A percentile compares a stretch with the other conserved stretches of the same genome.
Conservation (phyloP, 2,888 invertebrate species). For the Agrochola litura region DNA sequence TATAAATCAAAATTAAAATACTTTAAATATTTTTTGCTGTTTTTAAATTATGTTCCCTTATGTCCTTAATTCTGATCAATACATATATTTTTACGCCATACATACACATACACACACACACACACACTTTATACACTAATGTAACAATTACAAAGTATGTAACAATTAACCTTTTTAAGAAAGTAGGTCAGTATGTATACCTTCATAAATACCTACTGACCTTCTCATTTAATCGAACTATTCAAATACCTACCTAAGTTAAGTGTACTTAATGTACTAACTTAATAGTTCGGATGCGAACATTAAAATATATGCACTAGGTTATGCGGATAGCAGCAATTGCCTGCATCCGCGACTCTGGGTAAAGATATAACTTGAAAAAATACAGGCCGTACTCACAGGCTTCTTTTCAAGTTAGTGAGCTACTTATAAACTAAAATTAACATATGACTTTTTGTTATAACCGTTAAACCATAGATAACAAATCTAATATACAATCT, state of each 20-base stretch:
- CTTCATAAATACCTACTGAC: background rate
- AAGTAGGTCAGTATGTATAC: background rate
- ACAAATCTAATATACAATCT: too few relatives aligned
- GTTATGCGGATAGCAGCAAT: background rate
- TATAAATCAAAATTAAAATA: constrained; percentile 42
- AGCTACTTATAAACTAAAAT: background rate
- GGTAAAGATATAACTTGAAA: background rate
- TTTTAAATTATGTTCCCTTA: background rate
- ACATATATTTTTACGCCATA: background rate
- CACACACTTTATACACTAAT: too few relatives aligned
- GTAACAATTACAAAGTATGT: too few relatives aligned
- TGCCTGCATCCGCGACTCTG: background rate
- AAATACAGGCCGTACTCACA: background rate
- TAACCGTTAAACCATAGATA: too few relatives aligned
- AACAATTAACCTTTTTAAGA: background rate
- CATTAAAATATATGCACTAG: background rate
- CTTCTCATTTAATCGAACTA: background rate
- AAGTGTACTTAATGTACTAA: background rate
- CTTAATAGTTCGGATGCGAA: constrained; percentile 1
- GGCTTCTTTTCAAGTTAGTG: background rate
- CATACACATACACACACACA: background rate
- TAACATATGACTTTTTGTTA: too few relatives aligned
- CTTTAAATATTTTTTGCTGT: background rate
- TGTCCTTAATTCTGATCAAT: background rate
- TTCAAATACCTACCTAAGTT: background rate